Evolutionary conservation across 2,797 vertebrate genomes (phyloP), one percentile per base, ranked within the genome.

Genomic region (Psittacula echo): DNA sequence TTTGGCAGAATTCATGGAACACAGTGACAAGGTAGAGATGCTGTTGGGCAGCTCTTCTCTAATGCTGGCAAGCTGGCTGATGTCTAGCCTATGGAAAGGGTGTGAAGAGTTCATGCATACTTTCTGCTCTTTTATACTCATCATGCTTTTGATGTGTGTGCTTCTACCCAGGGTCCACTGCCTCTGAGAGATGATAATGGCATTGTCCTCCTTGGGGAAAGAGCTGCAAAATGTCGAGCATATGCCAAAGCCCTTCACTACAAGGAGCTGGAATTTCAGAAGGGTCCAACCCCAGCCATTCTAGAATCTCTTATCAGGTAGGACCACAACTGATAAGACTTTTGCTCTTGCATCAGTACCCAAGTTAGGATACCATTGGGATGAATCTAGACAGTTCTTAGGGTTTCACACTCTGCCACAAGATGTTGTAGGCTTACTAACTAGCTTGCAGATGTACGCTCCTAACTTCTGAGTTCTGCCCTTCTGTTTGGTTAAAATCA

Each of bases 181-280:
- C 99, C 99, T 4, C 94, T 99, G 95, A 98, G 99, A 94, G 99
- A 99, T 23, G 99, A 99, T 97, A 99, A 99, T 42, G 99, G 99
- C 80, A 99, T 99, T 41, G 99, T 99, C 87, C 98, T 99, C 30
- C 98, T 99, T 20, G 99, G 99, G 1, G 99, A 99, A 94, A 98
- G 99, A 95, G 99, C 99, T 41, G 99, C 99, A 67, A 99, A 99
- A 95, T 99, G 99, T 80, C 98, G 99, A 34, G 99, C 99, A 0
- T 99, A 99, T 4, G 99, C 99, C 95, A 99, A 99, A 75, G 99
- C 99, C 6, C 97, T 99, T 24, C 99, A 99, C 98, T 99, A 99
- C 98, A 99, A 99, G 97, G 99, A 99, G 93, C 98, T 99, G 97
- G 99, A 99, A 97, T 99, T 99, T 96, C 99, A 99, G 96, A 99